These are phyloP conservation scores for Hypotaenidia okinawae DNA, from an alignment of 2,797 vertebrate genomes.

Conservation along the genomic window DNA sequence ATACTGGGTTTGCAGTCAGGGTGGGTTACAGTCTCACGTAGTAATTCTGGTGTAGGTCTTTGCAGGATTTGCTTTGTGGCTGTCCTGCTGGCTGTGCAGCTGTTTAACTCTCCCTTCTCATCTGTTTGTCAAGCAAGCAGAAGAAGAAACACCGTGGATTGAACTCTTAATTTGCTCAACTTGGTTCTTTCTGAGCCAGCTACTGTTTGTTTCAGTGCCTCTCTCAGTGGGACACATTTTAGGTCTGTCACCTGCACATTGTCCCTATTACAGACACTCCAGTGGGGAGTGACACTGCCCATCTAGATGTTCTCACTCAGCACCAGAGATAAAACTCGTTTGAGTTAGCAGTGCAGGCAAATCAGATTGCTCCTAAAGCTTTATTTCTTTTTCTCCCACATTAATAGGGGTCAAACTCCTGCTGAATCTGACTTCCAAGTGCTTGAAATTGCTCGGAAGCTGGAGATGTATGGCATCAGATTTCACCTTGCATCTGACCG, in stretches of 20 bases:
- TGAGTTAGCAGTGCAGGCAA: accelerated
- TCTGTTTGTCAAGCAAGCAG: neutral
- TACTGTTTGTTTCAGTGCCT: neutral
- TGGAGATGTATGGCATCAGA: conserved; percentile 96
- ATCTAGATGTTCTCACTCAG: neutral
- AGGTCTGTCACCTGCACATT: neutral
- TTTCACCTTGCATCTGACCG: conserved; percentile 93
- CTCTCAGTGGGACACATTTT: neutral
- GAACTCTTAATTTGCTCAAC: neutral
- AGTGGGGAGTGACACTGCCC: neutral
- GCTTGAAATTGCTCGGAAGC: conserved; percentile 94
- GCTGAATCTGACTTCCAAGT: conserved; percentile 98
- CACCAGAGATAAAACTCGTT: neutral
- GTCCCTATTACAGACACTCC: neutral
- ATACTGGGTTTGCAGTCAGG: too few species aligned
- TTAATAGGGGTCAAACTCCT: conserved; percentile 90
- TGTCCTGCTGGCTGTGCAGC: neutral
- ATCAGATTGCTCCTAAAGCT: neutral
- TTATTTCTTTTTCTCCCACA: neutral
- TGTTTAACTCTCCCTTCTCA: neutral
- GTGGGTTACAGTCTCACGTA: too few species aligned
- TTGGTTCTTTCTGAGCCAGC: neutral
- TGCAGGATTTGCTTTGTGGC: neutral
- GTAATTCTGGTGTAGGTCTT: neutral
- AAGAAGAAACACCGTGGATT: neutral